Conservation (phyloP, 2,113 vertebrate species). For the Pygoscelis antarcticus region DNA sequence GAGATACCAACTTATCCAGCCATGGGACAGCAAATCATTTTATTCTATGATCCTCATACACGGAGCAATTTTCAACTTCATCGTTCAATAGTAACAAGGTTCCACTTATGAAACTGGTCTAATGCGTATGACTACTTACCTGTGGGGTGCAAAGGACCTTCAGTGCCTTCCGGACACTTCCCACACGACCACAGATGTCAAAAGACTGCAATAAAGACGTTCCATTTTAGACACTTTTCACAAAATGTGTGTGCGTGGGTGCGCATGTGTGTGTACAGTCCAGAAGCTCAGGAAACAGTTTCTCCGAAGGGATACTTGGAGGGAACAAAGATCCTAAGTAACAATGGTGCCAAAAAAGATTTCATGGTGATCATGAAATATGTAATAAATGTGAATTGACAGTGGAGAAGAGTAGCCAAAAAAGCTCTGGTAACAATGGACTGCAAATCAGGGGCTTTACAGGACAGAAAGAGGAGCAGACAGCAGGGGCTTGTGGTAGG, state of each 20-base stretch:
- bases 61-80: neutral
- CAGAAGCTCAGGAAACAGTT: neutral
- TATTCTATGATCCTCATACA: neutral
- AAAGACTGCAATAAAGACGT: slow-evolving; percentile 83
- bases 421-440: neutral
- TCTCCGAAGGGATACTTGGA: neutral
- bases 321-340: neutral
- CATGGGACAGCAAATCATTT: neutral
- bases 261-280: neutral
- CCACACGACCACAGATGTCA: slow-evolving; percentile 91
- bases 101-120: neutral
- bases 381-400: neutral
- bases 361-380: neutral
- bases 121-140: slow-evolving; percentile 63
- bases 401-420: neutral
- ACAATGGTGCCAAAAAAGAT: neutral
- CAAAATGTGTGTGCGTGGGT: neutral
- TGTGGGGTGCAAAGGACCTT: slow-evolving; percentile 89
- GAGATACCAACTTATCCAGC: neutral
- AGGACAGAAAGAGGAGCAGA: neutral
- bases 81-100: neutral
- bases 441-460: neutral
- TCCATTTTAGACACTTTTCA: neutral
- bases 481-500: neutral
- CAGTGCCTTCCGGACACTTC: slow-evolving; percentile 87